Conservation (phyloP, 2,113 vertebrate species). For the Turdus rufiventris region DNA sequence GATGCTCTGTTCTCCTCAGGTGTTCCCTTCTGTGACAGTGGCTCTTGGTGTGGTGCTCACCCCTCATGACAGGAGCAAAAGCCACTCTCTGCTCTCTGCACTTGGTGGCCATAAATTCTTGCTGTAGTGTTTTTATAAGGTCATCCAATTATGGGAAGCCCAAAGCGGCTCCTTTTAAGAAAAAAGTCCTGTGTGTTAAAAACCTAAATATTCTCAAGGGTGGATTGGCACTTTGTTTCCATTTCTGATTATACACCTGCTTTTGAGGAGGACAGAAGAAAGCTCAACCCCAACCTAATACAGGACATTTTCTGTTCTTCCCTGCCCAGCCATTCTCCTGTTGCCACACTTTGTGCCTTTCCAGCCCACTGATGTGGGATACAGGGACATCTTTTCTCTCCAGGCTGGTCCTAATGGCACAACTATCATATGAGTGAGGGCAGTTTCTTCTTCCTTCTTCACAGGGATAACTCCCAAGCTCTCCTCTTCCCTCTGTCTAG, state of each 20-base stretch:
- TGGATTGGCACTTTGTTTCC: background rate
- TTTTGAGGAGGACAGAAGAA: background rate
- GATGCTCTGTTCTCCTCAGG: background rate
- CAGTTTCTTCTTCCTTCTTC: background rate
- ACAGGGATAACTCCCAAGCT: background rate
- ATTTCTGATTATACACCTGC: background rate
- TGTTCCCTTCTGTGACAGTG: background rate
- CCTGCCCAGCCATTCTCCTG: background rate
- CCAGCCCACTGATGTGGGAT: background rate
- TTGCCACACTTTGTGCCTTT: background rate
- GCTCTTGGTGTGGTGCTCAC: rapidly evolving
- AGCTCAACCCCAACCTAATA: background rate
- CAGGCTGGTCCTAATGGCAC: background rate
- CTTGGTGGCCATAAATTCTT: background rate
- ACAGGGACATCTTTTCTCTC: background rate
- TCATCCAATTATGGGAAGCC: background rate
- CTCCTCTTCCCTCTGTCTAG: background rate
- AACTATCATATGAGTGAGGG: background rate
- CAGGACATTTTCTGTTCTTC: background rate
- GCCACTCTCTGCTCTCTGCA: background rate
- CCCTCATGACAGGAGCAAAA: background rate
- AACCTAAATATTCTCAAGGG: background rate
- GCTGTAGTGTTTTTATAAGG: background rate
- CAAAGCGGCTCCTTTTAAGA: background rate
- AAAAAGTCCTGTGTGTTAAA: background rate